Evolutionary conservation across 2,888 invertebrate species (phyloP).

Genomic region (Mimachlamys varia): DNA sequence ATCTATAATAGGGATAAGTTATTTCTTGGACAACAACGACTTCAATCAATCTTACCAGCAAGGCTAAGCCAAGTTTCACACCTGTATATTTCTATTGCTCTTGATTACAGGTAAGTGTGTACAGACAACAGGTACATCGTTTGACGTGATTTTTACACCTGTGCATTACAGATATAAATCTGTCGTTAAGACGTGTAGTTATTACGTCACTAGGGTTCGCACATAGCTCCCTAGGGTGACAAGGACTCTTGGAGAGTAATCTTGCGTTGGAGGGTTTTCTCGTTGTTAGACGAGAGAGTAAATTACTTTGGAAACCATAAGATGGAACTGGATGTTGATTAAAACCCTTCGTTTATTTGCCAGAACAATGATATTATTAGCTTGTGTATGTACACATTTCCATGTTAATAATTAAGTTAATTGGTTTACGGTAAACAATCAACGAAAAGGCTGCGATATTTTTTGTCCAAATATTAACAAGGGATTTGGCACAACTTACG

Average conservation of each 20-base stretch:
- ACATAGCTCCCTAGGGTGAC: background rate
- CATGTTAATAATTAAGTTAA: no score
- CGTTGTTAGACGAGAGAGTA: background rate
- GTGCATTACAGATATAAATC: slow-evolving; percentile 1
- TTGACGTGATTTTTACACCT: background rate
- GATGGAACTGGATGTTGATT: no score
- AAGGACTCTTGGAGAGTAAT: background rate
- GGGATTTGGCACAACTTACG: no score
- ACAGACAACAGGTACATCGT: background rate
- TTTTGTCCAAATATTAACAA: no score
- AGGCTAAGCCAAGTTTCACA: background rate
- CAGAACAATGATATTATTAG: no score
- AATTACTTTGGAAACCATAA: background rate
- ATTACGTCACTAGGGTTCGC: background rate
- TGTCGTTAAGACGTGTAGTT: background rate
- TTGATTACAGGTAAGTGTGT: background rate
- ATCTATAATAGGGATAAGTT: no score
- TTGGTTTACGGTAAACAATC: no score
- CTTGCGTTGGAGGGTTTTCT: background rate
- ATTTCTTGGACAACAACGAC: no score
- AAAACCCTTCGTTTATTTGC: no score
- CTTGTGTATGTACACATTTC: no score
- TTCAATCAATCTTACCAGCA: background rate
- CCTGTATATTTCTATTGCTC: background rate
- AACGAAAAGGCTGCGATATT: no score